Evolutionary conservation across 2,888 invertebrate species (phyloP), one percentile per base, ranked within the genome.

Genomic region (Parelbella ahira): DNA sequence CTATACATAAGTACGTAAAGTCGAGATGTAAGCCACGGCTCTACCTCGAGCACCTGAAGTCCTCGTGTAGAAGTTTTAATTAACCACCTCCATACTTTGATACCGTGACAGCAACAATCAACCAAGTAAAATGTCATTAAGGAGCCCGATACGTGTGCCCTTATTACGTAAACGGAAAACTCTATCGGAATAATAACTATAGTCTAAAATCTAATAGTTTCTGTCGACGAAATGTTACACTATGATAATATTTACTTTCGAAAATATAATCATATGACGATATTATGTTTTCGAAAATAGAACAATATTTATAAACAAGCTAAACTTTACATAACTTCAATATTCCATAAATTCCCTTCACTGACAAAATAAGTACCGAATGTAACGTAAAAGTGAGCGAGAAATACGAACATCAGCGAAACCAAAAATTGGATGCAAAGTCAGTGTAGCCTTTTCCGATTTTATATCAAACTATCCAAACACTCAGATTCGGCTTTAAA

Each of bases 81-180:
- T 68, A 64, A 64, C 55, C 59, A 44, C 47, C 56, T 58, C 51
- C 60, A 56, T 56, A 53, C 62, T 64, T 65, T 60, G 66, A 65
- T 64, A 63, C 61, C 62, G 58, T 70, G 76, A 72, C 73, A 66
- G 71, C 70, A 68, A 79, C 76, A 77, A 77, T 78, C 78, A 74
- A 64, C 70, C 74, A 71, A 79, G 72, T 75, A 77, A 75, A 79
- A 79, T 63, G 76, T 77, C 74, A 77, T 78, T 78, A 77, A 64
- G 63, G 60, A 68, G 67, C 64, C 66, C 63, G 68, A 75, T 69
- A 71, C 65, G 63, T 56, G 47, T 20, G 47, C 18, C 24, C 39
- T 37, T 53, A 69, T 69, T 77, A 74, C 60, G 58, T 71, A 44
- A 51, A 21, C 30, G 8, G 25, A 12, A 20, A 27, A 21, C 11